Conservation (phyloP, 2,113 vertebrate species). For the Sorex fumeus region DNA sequence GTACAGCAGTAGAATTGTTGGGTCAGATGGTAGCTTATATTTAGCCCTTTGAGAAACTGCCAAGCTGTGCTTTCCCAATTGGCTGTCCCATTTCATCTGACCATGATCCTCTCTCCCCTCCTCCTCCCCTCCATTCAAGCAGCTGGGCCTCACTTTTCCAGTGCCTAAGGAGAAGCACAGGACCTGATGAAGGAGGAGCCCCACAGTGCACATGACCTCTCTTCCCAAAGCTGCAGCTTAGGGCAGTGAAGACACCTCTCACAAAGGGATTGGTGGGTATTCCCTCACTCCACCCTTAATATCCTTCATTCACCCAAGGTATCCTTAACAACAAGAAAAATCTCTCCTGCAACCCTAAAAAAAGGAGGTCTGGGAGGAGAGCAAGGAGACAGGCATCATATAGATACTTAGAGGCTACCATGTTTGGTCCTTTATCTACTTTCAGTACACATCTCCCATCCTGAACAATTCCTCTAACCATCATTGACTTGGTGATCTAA, state of each 20-base stretch:
- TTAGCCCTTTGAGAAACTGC: constrained; percentile 41
- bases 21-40: background rate
- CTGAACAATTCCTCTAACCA: no score
- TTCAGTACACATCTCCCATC: no score
- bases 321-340: background rate
- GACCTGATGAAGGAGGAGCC: constrained; percentile 31
- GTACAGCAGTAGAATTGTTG: background rate
- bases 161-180: constrained; percentile 40
- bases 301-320: background rate
- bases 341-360: constrained; percentile 33
- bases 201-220: constrained; percentile 22
- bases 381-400: background rate
- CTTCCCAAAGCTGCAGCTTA: constrained; percentile 36
- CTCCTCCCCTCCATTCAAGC: background rate
- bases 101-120: background rate
- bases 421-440: no score
- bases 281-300: background rate
- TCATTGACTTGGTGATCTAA: no score
- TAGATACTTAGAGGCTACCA: no score
- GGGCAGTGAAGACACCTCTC: background rate
- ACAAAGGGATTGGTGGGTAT: constrained; percentile 28
- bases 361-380: background rate
- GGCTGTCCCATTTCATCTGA: background rate
- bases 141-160: constrained; percentile 4
- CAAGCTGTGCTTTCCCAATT: background rate